Evolutionary conservation across 2,797 vertebrate genomes (phyloP).

Genomic region (Mus spretus): DNA sequence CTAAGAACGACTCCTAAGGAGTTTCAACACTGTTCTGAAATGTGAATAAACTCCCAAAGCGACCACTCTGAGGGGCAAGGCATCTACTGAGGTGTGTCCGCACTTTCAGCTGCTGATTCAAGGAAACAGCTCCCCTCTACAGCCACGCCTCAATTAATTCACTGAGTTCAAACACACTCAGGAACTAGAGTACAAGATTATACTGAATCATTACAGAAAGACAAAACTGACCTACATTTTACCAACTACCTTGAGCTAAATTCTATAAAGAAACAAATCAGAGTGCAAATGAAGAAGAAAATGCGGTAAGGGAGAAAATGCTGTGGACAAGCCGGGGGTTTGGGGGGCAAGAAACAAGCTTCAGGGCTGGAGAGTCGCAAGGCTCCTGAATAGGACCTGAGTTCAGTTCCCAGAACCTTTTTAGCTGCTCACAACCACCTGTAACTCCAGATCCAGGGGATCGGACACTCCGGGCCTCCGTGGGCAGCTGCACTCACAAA

Average conservation of each 20-base stretch:
- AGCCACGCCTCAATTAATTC: background rate
- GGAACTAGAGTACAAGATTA: slow-evolving; percentile 1
- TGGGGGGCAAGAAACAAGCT: background rate
- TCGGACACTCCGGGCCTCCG: background rate
- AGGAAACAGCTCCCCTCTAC: background rate
- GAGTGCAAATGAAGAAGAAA: slow-evolving; percentile 11
- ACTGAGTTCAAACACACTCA: slow-evolving; percentile 29
- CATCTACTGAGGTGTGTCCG: background rate
- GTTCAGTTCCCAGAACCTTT: background rate
- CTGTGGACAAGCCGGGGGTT: background rate
- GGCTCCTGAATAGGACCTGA: background rate
- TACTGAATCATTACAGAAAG: background rate
- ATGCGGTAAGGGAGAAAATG: background rate
- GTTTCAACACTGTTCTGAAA: slow-evolving; percentile 3
- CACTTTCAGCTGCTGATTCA: background rate
- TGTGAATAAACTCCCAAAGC: slow-evolving; percentile 32
- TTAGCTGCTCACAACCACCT: background rate
- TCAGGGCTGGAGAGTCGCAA: background rate
- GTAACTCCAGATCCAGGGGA: background rate
- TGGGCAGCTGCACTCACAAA: background rate
- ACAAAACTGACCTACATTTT: background rate
- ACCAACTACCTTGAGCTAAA: background rate
- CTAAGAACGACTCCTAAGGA: background rate
- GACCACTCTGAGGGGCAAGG: background rate
- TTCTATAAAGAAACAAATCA: background rate